These are phyloP conservation scores for Toxotes lorentzi DNA, from an alignment of 2,797 vertebrate species.

Conservation along the genomic window DNA sequence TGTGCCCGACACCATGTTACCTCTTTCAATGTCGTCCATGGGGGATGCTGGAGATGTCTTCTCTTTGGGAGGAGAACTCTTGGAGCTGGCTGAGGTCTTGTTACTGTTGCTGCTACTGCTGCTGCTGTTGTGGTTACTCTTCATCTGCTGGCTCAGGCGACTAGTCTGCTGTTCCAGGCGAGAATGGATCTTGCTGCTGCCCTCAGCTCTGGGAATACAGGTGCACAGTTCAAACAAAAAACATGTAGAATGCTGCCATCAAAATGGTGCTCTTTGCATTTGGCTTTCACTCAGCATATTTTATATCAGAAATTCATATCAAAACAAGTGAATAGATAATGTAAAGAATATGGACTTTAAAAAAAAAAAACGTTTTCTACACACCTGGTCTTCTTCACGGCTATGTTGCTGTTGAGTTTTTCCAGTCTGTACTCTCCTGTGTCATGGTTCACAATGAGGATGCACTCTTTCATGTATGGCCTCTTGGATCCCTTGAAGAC, in stretches of 20 bases:
- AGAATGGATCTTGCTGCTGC: constrained; percentile 96
- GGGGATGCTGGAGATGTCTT: constrained; percentile 90
- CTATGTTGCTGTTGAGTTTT: constrained; percentile 98
- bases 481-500: constrained; percentile 99
- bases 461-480: constrained; percentile 97
- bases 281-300: background rate
- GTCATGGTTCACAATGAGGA: constrained; percentile 98
- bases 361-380: constrained; percentile 17
- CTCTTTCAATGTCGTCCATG: constrained; percentile 97
- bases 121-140: constrained; percentile 77
- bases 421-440: constrained; percentile 98
- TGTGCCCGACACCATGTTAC: constrained; percentile 71
- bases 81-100: constrained; percentile 84
- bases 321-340: background rate
- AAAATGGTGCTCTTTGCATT: background rate
- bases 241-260: background rate
- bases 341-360: too few species aligned
- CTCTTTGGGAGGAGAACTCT: constrained; percentile 90
- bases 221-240: background rate
- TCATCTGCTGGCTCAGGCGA: constrained; percentile 85
- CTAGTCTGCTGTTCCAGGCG: constrained; percentile 87
- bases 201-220: constrained; percentile 89
- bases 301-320: background rate
- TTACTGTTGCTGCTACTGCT: constrained; percentile 83
- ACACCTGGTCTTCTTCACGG: constrained; percentile 98